Evolutionary conservation across 1,140 invertebrate species (phyloP), one percentile per base, ranked within the genome.

Genomic region (Orussus abietinus): DNA sequence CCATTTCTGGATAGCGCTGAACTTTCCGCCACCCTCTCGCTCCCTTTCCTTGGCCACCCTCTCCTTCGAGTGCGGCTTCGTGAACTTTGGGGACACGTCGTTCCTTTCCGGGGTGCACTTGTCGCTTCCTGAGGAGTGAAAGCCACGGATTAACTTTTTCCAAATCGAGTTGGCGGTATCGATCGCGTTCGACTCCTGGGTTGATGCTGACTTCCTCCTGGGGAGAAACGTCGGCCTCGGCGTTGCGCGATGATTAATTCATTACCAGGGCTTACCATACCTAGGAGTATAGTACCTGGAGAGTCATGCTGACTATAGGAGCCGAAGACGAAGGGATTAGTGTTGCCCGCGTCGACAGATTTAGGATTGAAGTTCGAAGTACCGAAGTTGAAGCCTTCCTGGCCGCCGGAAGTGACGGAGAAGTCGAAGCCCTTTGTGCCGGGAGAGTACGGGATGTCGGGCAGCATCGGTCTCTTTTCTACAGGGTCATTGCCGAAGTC

Each of bases 1-100:
- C 84, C 84, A 87, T 47, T 85, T 86, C 38, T 84, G 82, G 7
- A 85, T 52, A 10, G 80, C 80, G 45, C 78, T 80, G 45, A 84
- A 76, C 62, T 82, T 84, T 30, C 75, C 74, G 29, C 68, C 64
- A 5, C 78, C 74, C 7, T 69, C 69, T 5, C 59, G 55, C n/a
- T 71, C 68, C 11, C 55, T 55, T n/a, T 60, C 58, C 18, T 64
- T 71, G 0, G 18, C 41, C 10, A 62, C 57, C 32, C 55, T 42
- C 6, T 74, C 69, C 30, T 70, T 72, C 5, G 55, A 49, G 14
- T 68, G 61, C n/a, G 53, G 43, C 50, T 68, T 58, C 1, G 52
- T 42, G 14, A 57, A 55, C 41, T 62, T 67, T 6, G 59, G 49
- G 11, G 56, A 62, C 1, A 42, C 38, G 11, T 68, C 64, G 11